phyloP scores from a whole-genome alignment of 2,797 vertebrate species.

The Phataginus tetradactyla region DNA sequence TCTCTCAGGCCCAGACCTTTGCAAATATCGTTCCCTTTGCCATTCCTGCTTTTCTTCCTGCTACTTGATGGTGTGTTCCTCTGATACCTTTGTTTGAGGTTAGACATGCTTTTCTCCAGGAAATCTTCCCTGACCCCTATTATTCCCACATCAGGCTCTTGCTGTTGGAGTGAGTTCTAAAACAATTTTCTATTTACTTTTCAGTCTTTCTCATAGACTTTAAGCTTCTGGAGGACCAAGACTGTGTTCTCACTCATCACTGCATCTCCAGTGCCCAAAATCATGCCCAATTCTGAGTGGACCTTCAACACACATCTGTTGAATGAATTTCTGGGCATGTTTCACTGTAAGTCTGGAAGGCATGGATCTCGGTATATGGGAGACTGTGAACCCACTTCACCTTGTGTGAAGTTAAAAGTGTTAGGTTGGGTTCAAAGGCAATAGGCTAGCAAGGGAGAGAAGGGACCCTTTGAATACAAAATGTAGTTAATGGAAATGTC shows the following conservation, averaged over 20 bases:
- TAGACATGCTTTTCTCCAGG: background rate
- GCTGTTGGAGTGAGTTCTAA: background rate
- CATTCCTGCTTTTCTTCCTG: background rate
- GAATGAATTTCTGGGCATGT: background rate
- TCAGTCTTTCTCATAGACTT: background rate
- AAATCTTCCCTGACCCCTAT: background rate
- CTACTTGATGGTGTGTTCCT: background rate
- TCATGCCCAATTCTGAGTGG: background rate
- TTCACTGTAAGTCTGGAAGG: rapidly evolving
- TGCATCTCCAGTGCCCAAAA: background rate
- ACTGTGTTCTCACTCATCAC: background rate
- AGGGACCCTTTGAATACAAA: background rate
- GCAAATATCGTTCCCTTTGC: background rate
- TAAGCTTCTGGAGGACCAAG: background rate
- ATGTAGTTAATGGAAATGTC: background rate
- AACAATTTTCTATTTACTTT: background rate
- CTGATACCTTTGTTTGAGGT: background rate
- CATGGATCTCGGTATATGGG: background rate
- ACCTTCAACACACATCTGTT: background rate
- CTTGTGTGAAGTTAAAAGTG: background rate
- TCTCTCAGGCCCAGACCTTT: background rate
- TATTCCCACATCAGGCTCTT: background rate
- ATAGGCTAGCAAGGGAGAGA: background rate
- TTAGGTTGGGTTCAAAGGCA: background rate
- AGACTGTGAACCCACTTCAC: background rate